Percentiles rank a stretch among this genome's conserved stretches.
These are phyloP conservation scores for Oreortyx pictus DNA, from an alignment of 2,797 vertebrate species.

Conservation along the genomic window DNA sequence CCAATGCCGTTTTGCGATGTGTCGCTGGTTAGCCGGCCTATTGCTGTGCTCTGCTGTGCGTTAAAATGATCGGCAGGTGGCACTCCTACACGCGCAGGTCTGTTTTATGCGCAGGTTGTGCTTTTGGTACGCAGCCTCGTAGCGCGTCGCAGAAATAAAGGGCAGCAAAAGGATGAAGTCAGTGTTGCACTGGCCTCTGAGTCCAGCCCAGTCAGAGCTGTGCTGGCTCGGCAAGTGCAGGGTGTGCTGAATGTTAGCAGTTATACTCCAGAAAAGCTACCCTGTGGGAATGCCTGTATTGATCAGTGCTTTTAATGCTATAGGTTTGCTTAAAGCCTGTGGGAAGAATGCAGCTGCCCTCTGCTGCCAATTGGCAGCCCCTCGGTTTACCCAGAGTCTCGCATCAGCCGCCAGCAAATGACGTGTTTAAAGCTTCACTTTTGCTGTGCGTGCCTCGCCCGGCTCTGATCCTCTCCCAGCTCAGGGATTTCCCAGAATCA, in stretches of 20 bases:
- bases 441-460: neutral
- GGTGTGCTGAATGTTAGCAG: neutral
- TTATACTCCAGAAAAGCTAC: neutral
- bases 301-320: neutral
- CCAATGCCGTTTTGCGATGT: rapidly evolving
- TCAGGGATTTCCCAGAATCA: neutral
- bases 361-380: neutral
- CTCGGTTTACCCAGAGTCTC: neutral
- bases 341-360: conserved; percentile 8
- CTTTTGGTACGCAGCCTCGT: neutral
- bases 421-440: neutral
- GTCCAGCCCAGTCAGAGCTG: neutral
- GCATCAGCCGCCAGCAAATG: rapidly evolving
- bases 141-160: neutral
- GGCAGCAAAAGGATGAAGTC: rapidly evolving
- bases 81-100: neutral
- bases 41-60: neutral
- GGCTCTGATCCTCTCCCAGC: neutral
- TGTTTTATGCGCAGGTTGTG: rapidly evolving
- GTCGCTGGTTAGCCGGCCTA: rapidly evolving
- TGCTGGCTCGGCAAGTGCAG: neutral
- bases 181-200: neutral
- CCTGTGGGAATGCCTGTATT: neutral
- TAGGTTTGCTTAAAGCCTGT: neutral
- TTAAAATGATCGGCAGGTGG: conserved; percentile 14